Evolutionary conservation across 2,888 invertebrate genomes (phyloP).

Genomic region (Cinara cedri): DNA sequence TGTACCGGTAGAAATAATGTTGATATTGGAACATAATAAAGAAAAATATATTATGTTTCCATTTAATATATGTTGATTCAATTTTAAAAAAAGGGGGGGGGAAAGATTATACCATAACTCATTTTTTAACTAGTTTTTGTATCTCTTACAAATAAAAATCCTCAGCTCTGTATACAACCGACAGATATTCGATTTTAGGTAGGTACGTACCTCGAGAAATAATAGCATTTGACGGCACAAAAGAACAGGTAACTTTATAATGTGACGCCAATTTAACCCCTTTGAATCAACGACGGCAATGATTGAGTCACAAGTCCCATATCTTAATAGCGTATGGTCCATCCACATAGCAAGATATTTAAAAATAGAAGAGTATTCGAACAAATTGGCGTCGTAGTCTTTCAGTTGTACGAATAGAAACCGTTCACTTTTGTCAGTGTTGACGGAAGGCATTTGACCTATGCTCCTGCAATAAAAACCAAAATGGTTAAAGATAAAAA

Average conservation of each 20-base stretch:
- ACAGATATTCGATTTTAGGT: neutral
- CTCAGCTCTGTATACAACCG: no score
- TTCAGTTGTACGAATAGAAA: conserved; percentile 9
- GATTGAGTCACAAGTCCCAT: conserved; percentile 33
- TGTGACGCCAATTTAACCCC: conserved; percentile 43
- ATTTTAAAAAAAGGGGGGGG: no score
- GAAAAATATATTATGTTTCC: no score
- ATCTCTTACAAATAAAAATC: no score
- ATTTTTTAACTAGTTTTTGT: no score
- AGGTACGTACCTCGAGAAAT: conserved; percentile 30
- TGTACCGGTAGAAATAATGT: no score
- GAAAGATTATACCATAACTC: no score
- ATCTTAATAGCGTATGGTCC: neutral
- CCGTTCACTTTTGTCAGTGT: conserved; percentile 16
- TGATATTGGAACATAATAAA: no score
- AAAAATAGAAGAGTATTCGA: neutral
- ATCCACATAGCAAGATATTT: conserved; percentile 38
- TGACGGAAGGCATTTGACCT: conserved; percentile 3
- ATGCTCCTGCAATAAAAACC: conserved; percentile 13
- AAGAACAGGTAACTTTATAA: conserved; percentile 19
- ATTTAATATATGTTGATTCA: no score
- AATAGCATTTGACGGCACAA: conserved; percentile 10
- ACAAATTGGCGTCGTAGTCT: neutral
- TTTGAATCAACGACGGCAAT: neutral
- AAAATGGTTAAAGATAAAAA: neutral